Percentiles rank a stretch among this genome's conserved stretches.
These are phyloP conservation scores for Catharus minimus DNA, from an alignment of 2,113 vertebrate species.

Conservation along the genomic window DNA sequence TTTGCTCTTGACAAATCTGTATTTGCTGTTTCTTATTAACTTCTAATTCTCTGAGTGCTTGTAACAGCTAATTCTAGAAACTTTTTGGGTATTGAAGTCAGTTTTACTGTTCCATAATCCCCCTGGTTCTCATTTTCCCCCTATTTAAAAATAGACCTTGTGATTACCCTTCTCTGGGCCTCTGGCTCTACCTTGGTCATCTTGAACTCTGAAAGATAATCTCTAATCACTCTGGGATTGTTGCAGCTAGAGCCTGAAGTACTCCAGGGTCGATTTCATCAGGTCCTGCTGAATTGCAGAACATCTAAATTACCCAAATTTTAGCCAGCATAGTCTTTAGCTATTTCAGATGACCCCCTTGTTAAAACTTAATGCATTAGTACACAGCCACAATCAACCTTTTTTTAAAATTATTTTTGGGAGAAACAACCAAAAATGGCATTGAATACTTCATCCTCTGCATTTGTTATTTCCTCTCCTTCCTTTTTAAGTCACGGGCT, in stretches of 20 bases:
- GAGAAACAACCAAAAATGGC: slow-evolving; percentile 49
- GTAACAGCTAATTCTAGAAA: slow-evolving; percentile 64
- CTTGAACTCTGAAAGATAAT: slow-evolving; percentile 52
- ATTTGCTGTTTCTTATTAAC: slow-evolving; percentile 61
- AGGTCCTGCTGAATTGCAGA: slow-evolving; percentile 43
- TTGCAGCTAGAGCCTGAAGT: slow-evolving; percentile 18
- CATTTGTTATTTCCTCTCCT: slow-evolving; percentile 32
- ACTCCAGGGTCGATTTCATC: slow-evolving; percentile 47
- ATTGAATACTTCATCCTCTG: not conserved
- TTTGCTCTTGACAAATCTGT: slow-evolving; percentile 46
- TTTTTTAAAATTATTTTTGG: not conserved
- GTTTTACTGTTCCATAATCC: slow-evolving; percentile 60
- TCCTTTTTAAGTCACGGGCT: not conserved
- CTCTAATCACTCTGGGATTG: slow-evolving; percentile 32
- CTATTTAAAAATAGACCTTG: slow-evolving; percentile 48
- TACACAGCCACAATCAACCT: not conserved
- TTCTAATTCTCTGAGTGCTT: slow-evolving; percentile 51
- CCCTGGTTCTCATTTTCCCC: slow-evolving; percentile 51
- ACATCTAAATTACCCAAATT: slow-evolving; percentile 34
- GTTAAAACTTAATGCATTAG: slow-evolving; percentile 33
- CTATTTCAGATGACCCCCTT: slow-evolving; percentile 44
- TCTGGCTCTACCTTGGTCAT: slow-evolving; percentile 58
- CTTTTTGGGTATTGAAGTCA: slow-evolving; percentile 43
- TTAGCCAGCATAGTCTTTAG: slow-evolving; percentile 17
- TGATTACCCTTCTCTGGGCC: slow-evolving; percentile 51